These are phyloP conservation scores for Percopsis transmontana DNA, from an alignment of 2,113 vertebrate genomes.

Conservation along the genomic window DNA sequence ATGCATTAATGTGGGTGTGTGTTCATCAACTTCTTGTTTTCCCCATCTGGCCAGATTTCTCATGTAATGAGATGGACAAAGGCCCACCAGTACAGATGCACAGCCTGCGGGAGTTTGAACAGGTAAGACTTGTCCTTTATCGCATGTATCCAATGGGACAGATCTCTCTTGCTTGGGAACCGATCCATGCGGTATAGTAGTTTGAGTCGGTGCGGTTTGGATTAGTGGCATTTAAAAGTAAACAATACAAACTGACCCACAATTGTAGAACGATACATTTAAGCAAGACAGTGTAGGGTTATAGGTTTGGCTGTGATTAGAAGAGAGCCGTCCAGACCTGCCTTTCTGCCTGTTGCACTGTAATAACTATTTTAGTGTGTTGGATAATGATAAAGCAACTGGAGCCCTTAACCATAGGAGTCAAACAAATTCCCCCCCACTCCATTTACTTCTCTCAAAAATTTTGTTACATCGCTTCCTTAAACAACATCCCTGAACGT, in stretches of 20 bases:
- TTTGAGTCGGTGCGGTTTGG: no score
- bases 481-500: neutral
- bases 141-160: neutral
- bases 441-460: neutral
- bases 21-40: neutral
- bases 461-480: neutral
- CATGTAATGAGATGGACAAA: constrained; percentile 65
- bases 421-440: neutral
- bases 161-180: neutral
- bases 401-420: constrained; percentile 9
- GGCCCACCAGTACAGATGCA: constrained; percentile 81
- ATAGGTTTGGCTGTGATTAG: neutral
- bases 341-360: constrained; percentile 2
- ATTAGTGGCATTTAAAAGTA: no score
- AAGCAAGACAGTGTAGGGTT: neutral
- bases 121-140: constrained; percentile 74
- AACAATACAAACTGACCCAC: no score
- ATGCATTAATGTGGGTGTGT: no score
- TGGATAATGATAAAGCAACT: constrained; percentile 40
- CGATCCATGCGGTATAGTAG: neutral
- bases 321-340: constrained; percentile 22
- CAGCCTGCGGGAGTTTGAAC: constrained; percentile 88
- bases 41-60: constrained; percentile 74
- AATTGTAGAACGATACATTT: no score
- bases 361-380: constrained; percentile 36